Base-by-base conservation (phyloP, 1,140 invertebrate genomes). In the Acyrthosiphon pisum region DNA sequence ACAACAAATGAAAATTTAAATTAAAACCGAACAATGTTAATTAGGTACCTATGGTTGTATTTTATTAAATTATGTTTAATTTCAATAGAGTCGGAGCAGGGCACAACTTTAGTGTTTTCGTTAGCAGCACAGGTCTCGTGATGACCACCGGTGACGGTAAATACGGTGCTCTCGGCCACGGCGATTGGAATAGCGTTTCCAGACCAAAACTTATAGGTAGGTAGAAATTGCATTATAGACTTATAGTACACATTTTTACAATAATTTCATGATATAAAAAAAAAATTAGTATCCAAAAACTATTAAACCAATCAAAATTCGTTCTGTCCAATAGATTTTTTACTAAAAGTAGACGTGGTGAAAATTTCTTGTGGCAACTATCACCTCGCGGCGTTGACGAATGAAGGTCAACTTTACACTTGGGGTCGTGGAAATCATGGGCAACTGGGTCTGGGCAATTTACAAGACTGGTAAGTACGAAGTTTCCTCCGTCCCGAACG, bases 101-200 rank as follows among this genome's bases (percentile, higher is more conserved):
- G 6, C 95, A 96, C 90, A 95, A 95, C 9, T 96, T 96, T 94
- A 96, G 96, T 94, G 95, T 97, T 41, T 97, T 98, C 94, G 95
- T 96, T 30, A 97, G 96, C 93, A 96, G 97, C 94, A 96, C 96
- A 93, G 97, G 97, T 30, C 96, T 97, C 60, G 95, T 97, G 0
- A 95, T 97, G 94, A 97, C 96, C 83, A 97, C 97, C 95, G 97
- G 97, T 1, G 96, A 97, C 95, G 97, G 97, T 44, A 95, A 95
- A 7, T 95, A 95, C 93, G 96, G 97, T 68, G 96, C 96, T 94
- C 95, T 97, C 14, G 97, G 97, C n/a, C 97, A 97, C 95, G 96
- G 96, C 0, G 96, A 97, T 94, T 96, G 96, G 95, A 95, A 95
- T 53, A 96, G 95, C 94, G 95, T 95, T 56, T 95, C 96, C 35